phyloP scores from a whole-genome alignment of 1,140 invertebrate species.

The Papilio xuthus region DNA sequence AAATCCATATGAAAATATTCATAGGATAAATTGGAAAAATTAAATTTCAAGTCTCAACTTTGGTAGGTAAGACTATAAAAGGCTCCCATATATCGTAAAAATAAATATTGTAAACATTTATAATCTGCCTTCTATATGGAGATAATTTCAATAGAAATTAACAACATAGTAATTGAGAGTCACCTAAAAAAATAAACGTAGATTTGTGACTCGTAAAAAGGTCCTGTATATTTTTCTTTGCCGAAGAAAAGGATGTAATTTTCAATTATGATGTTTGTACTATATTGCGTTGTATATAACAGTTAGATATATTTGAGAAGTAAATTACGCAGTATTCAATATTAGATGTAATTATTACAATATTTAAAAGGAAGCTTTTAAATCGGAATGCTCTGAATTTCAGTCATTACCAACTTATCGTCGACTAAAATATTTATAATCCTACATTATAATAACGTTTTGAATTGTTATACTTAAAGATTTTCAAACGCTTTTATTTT shows the following conservation, averaged over 20 bases:
- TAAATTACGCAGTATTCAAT: background rate
- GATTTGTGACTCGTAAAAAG: no score
- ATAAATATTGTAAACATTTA: no score
- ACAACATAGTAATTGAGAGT: no score
- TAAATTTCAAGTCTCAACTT: no score
- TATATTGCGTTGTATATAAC: background rate
- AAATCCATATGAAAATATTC: no score
- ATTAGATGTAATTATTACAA: background rate
- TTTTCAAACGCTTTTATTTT: background rate
- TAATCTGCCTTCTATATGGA: no score
- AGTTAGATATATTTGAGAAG: background rate
- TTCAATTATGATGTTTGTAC: background rate
- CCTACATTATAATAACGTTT: background rate
- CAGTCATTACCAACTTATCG: background rate
- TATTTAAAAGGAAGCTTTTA: constrained; percentile 25
- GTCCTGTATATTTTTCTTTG: background rate
- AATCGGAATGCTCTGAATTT: background rate
- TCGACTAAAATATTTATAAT: background rate
- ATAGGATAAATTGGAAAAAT: no score
- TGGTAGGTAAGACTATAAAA: no score
- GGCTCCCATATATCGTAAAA: no score
- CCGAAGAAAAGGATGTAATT: background rate
- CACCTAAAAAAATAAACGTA: no score
- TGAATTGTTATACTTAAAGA: background rate
- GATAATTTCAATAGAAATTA: no score